These are phyloP conservation scores for Dryobota labecula DNA, from an alignment of 2,888 invertebrate genomes.

Conservation along the genomic window DNA sequence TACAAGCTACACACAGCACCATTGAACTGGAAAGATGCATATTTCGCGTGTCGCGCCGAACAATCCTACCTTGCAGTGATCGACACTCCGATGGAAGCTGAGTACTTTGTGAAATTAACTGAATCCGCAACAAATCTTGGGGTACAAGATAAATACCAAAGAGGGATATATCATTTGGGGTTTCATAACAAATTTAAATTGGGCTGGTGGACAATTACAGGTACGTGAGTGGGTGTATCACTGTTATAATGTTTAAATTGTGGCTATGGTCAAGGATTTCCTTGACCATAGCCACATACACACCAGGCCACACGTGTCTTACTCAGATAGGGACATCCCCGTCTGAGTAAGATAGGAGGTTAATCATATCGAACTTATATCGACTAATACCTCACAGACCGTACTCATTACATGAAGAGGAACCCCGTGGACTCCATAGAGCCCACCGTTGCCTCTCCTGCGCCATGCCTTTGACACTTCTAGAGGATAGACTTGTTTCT, in stretches of 20 bases:
- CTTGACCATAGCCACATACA: too few species aligned
- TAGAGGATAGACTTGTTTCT: not conserved
- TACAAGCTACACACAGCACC: conserved; percentile 70
- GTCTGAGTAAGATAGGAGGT: not conserved
- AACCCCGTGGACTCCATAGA: not conserved
- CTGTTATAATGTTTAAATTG: not conserved
- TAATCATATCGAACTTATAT: not conserved
- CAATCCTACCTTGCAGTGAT: conserved; percentile 73
- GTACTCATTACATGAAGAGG: not conserved
- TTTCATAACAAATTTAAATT: conserved; percentile 63
- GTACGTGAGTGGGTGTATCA: conserved; percentile 55
- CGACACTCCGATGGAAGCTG: conserved; percentile 25
- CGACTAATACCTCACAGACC: not conserved
- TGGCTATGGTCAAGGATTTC: not conserved
- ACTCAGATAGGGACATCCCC: too few species aligned
- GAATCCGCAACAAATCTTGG: conserved; percentile 1
- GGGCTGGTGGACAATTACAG: conserved; percentile 74
- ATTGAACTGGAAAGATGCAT: conserved; percentile 78
- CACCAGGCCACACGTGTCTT: too few species aligned
- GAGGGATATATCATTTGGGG: conserved; percentile 67
- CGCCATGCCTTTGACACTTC: not conserved
- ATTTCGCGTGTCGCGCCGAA: conserved; percentile 68
- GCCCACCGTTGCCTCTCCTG: not conserved
- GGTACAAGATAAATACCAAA: conserved; percentile 17
- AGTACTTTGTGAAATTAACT: conserved; percentile 31